A percentile compares a stretch with the other conserved stretches of the same genome.
Evolutionary conservation across 2,797 vertebrate species (phyloP).

Genomic region (Botia almorhae): DNA sequence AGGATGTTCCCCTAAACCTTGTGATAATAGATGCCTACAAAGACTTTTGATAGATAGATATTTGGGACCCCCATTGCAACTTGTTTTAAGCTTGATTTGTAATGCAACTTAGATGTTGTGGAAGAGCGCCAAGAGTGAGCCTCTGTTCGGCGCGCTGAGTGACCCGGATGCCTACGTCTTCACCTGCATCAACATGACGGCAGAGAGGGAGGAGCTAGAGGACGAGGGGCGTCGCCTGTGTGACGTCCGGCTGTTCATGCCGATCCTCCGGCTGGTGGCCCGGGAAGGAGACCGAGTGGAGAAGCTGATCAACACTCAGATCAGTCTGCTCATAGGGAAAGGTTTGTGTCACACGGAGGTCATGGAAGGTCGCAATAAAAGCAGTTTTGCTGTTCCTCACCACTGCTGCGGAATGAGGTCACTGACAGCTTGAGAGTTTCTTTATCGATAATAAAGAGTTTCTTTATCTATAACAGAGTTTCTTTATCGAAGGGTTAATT

Average conservation of each 20-base stretch:
- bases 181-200: slow-evolving; percentile 95
- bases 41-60: too few relatives aligned
- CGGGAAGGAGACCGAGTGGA: slow-evolving; percentile 91
- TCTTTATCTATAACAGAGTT: too few relatives aligned
- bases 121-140: slow-evolving; percentile 88
- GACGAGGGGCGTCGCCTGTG: slow-evolving; percentile 90
- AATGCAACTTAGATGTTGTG: slow-evolving; percentile 84
- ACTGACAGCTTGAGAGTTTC: slow-evolving; percentile 14
- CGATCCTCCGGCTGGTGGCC: slow-evolving; percentile 89
- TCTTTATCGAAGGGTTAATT: neutral
- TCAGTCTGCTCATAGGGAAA: slow-evolving; percentile 95
- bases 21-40: too few relatives aligned
- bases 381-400: neutral
- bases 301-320: slow-evolving; percentile 94
- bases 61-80: neutral
- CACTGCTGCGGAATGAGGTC: slow-evolving; percentile 1
- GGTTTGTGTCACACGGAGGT: slow-evolving; percentile 73
- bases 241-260: slow-evolving; percentile 91
- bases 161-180: slow-evolving; percentile 94
- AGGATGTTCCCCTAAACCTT: too few relatives aligned
- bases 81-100: neutral
- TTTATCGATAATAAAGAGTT: too few relatives aligned
- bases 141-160: slow-evolving; percentile 87
- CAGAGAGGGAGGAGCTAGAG: slow-evolving; percentile 94
- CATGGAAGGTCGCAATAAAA: neutral